These are phyloP conservation scores for Drosophila neotestacea DNA, from an alignment of 2,888 invertebrate genomes.

Conservation along the genomic window DNA sequence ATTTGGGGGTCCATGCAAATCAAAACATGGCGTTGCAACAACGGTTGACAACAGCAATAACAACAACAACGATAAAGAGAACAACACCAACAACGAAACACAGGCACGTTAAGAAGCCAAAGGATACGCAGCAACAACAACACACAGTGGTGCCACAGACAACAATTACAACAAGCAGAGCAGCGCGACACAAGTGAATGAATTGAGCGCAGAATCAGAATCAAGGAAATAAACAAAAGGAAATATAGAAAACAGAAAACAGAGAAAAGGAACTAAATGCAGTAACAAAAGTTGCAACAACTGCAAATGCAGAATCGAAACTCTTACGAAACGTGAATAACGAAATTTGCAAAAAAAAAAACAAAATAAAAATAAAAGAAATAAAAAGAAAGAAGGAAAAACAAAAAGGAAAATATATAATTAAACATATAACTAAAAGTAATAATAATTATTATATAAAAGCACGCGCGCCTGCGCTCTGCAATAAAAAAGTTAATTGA, in stretches of 20 bases:
- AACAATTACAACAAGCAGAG: conserved; percentile 37
- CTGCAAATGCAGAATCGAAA: conserved; percentile 36
- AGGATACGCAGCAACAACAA: conserved; percentile 39
- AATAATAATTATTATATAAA: conserved; percentile 4
- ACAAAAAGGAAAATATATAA: conserved; percentile 15
- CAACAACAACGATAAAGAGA: conserved; percentile 1
- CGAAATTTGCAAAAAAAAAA: conserved; percentile 33
- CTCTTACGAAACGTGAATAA: conserved; percentile 60
- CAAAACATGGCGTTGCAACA: conserved; percentile 60
- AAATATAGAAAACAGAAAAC: conserved; percentile 6
- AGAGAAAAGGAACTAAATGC: conserved; percentile 5
- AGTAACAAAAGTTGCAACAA: conserved; percentile 28
- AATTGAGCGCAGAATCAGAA: conserved; percentile 19
- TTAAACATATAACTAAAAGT: conserved; percentile 15
- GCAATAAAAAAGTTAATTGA: conserved; percentile 10
- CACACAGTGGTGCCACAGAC: conserved; percentile 34
- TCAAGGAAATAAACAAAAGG: neutral
- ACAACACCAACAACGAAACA: conserved; percentile 20
- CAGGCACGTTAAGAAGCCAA: conserved; percentile 40
- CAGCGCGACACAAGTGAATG: conserved; percentile 45
- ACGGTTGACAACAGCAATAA: conserved; percentile 26
- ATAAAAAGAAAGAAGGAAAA: conserved; percentile 2
- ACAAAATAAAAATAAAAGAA: neutral
- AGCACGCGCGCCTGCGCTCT: conserved; percentile 46
- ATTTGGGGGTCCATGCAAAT: conserved; percentile 50